Percentiles rank a stretch among this genome's conserved stretches.
Conservation (phyloP, 37 sponge, comb jelly and placozoan genomes). For the Theonella swinhoei region DNA sequence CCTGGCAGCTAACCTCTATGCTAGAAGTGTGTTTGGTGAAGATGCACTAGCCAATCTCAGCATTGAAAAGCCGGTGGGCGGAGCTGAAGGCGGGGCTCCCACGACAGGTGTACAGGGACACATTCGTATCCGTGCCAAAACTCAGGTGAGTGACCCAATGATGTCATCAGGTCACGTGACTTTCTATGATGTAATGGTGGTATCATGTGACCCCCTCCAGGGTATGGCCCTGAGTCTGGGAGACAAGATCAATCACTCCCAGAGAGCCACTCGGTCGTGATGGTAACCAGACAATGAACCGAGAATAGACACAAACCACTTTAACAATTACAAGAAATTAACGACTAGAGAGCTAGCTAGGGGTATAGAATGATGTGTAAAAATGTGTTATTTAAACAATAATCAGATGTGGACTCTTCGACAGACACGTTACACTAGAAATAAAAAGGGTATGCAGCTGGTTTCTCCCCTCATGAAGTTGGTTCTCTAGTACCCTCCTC, state of each 20-base stretch:
- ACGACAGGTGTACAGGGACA: conserved; percentile 86
- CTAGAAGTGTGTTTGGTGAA: conserved; percentile 97
- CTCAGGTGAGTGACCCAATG: conserved; percentile 71
- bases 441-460: no score
- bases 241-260: conserved; percentile 96
- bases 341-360: no score
- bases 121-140: conserved; percentile 96
- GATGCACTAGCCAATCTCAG: conserved; percentile 98
- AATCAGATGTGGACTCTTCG: no score
- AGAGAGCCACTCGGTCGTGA: conserved; percentile 79
- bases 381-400: no score
- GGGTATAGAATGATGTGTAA: no score
- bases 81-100: conserved; percentile 16
- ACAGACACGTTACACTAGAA: conserved; percentile 25
- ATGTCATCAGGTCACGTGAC: no score
- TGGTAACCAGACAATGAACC: background rate
- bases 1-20: conserved; percentile 98
- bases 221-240: conserved; percentile 99
- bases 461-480: no score
- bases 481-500: no score
- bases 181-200: no score
- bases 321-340: background rate
- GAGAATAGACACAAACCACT: background rate
- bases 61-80: conserved; percentile 75
- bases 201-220: conserved; percentile 26